phyloP scores from a whole-genome alignment of 2,113 vertebrate genomes.

The Manacus vitellinus region DNA sequence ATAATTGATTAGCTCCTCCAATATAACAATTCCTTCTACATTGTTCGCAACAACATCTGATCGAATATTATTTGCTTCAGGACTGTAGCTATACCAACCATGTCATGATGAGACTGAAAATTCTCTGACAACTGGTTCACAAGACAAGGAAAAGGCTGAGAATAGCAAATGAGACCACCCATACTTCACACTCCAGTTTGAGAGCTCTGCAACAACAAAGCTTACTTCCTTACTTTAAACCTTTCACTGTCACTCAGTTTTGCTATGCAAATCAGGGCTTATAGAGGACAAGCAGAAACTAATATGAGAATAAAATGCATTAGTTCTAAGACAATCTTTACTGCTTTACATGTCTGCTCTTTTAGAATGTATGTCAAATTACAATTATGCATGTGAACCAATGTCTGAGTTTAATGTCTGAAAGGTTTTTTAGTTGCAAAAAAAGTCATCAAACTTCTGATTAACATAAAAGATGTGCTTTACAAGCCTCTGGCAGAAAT shows the following conservation, averaged over 20 bases:
- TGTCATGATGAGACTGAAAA: background rate
- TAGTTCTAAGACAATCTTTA: background rate
- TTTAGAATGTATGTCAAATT: background rate
- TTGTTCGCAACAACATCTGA: background rate
- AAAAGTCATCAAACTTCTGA: background rate
- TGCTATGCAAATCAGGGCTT: constrained; percentile 57
- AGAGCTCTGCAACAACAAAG: constrained; percentile 54
- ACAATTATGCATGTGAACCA: background rate
- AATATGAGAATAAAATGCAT: background rate
- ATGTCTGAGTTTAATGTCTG: background rate
- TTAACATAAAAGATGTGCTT: background rate
- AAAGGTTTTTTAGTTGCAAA: background rate
- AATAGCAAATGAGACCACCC: constrained; percentile 60
- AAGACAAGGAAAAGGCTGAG: background rate
- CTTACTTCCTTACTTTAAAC: constrained; percentile 46
- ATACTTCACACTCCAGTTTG: constrained; percentile 20
- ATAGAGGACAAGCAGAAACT: constrained; percentile 4
- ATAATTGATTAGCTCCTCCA: background rate
- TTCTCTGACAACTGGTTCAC: constrained; percentile 32
- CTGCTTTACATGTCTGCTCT: background rate
- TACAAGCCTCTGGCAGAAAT: background rate
- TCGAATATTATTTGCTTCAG: background rate
- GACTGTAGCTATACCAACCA: background rate
- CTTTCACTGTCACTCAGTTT: constrained; percentile 39
- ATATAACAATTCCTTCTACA: background rate